These are phyloP conservation scores for Tachina grossa DNA, from an alignment of 2,888 invertebrate genomes.

Conservation along the genomic window DNA sequence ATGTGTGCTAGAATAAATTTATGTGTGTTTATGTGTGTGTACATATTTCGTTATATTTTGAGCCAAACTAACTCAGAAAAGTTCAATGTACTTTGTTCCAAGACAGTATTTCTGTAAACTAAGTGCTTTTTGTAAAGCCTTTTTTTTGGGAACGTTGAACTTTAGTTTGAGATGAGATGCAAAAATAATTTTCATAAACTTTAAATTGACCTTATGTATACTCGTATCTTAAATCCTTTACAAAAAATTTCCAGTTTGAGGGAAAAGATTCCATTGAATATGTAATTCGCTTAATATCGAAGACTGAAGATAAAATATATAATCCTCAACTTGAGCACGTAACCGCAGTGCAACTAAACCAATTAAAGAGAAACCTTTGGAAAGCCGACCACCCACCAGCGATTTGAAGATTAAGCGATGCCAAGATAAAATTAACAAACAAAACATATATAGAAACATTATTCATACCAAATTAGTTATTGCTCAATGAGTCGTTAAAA, in stretches of 20 bases:
- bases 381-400: not conserved
- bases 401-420: not conserved
- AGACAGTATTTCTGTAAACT: not conserved
- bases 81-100: conserved; percentile 78
- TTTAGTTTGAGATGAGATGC: too few species aligned
- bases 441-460: conserved; percentile 70
- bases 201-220: too few species aligned
- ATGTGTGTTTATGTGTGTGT: not conserved
- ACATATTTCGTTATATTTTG: conserved; percentile 40
- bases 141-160: too few species aligned
- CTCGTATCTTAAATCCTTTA: too few species aligned
- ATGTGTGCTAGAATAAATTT: not conserved
- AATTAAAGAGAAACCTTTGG: not conserved
- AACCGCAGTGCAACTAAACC: not conserved
- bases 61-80: conserved; percentile 60
- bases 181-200: too few species aligned
- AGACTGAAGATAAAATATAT: not conserved
- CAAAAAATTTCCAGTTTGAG: not conserved
- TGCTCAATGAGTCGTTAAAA: conserved; percentile 78
- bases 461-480: conserved; percentile 81
- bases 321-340: not conserved
- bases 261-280: not conserved
- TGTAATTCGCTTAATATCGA: not conserved
- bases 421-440: conserved; percentile 5
- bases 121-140: too few species aligned